Evolutionary conservation across 2,113 vertebrate genomes (phyloP).

Genomic region (Melanerpes formicivorus): DNA sequence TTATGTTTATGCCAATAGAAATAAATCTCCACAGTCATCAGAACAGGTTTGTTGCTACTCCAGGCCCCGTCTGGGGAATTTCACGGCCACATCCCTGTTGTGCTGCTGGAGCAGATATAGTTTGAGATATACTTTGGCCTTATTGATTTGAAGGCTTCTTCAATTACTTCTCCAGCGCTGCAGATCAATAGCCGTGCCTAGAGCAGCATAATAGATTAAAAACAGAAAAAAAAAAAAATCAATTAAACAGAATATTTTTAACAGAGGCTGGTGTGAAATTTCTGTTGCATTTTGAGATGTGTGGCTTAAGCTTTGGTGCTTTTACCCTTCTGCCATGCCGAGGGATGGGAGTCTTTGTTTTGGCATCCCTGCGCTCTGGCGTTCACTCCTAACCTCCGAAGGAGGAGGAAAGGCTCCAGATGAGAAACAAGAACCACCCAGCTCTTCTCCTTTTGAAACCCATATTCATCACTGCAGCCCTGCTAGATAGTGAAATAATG

Average conservation of each 20-base stretch:
- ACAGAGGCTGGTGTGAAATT: constrained; percentile 37
- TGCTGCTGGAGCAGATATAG: constrained; percentile 53
- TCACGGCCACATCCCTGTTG: constrained; percentile 22
- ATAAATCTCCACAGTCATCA: constrained; percentile 61
- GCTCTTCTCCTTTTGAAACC: constrained; percentile 30
- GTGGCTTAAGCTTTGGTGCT: neutral
- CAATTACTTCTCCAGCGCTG: constrained; percentile 73
- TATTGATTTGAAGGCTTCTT: constrained; percentile 78
- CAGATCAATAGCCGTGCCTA: constrained; percentile 73
- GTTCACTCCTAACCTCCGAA: neutral
- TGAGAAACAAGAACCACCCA: constrained; percentile 6
- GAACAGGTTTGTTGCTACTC: constrained; percentile 36
- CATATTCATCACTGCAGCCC: constrained; percentile 1
- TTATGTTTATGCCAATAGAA: constrained; percentile 77
- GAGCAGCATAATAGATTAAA: constrained; percentile 69
- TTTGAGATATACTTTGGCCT: constrained; percentile 70
- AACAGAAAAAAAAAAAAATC: neutral
- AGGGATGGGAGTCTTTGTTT: constrained; percentile 8
- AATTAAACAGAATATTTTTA: constrained; percentile 74
- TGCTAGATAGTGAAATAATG: constrained; percentile 20
- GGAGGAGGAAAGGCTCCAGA: neutral
- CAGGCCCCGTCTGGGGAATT: constrained; percentile 2
- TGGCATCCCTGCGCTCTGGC: neutral
- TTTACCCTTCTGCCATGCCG: neutral
- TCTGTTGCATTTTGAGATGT: neutral